phyloP scores from a whole-genome alignment of 2,113 vertebrate genomes.

The Zeus faber region DNA sequence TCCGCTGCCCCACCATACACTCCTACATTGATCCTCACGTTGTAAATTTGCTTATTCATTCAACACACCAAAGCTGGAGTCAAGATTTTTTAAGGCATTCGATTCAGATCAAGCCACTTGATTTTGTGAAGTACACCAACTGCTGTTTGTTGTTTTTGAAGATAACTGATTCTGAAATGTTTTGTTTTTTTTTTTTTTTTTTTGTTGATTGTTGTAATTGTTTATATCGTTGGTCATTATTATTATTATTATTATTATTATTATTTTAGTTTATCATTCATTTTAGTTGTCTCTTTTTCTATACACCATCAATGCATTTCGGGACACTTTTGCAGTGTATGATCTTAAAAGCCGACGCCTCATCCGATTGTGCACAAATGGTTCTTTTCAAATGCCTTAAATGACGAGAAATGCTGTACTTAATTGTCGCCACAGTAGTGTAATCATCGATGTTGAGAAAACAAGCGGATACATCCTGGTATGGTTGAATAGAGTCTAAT shows the following conservation, averaged over 20 bases:
- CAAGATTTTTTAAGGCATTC: constrained; percentile 32
- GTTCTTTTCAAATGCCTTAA: constrained; percentile 65
- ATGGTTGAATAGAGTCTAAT: constrained; percentile 24
- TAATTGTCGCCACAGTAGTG: constrained; percentile 18
- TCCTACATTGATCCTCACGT: neutral
- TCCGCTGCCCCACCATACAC: too few relatives aligned
- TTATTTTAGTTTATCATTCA: constrained; percentile 28
- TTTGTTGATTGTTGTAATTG: constrained; percentile 56
- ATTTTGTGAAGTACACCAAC: constrained; percentile 32
- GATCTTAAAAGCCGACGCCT: constrained; percentile 34
- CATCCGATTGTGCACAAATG: constrained; percentile 30
- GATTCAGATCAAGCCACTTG: constrained; percentile 44
- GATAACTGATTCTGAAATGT: constrained; percentile 43
- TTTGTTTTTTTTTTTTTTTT: constrained; percentile 20
- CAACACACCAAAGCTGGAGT: constrained; percentile 56
- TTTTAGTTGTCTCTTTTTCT: constrained; percentile 24
- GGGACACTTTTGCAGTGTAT: constrained; percentile 31
- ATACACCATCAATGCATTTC: constrained; percentile 28
- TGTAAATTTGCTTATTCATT: constrained; percentile 23
- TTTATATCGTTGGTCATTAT: constrained; percentile 31
- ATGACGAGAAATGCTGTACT: constrained; percentile 33
- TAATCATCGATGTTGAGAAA: constrained; percentile 21
- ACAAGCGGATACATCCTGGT: constrained; percentile 16
- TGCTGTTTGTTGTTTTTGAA: constrained; percentile 33
- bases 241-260: constrained; percentile 42